A percentile compares a stretch with the other conserved stretches of the same genome.
phyloP scores from a whole-genome alignment of 1,140 invertebrate species.

The Neodiprion virginianus region DNA sequence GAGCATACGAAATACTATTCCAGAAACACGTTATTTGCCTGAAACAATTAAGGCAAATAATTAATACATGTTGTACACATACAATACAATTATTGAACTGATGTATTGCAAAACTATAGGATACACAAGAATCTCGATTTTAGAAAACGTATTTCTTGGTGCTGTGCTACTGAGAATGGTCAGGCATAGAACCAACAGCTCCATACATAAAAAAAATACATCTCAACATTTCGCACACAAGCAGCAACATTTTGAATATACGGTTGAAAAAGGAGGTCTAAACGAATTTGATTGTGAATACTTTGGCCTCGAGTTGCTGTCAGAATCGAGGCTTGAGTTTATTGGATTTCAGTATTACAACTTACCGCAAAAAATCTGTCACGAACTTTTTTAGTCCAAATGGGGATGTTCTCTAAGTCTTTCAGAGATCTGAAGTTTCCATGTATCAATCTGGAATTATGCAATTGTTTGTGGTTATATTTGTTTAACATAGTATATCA shows the following conservation, averaged over 20 bases:
- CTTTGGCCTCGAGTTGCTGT: no score
- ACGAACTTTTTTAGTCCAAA: neutral
- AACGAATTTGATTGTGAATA: no score
- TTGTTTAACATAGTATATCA: no score
- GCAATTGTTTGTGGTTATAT: neutral
- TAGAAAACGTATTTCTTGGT: no score
- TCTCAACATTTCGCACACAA: no score
- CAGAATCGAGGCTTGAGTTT: no score
- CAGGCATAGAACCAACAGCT: no score
- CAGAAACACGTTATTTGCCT: neutral
- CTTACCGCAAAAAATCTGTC: neutral
- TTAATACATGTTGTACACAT: neutral
- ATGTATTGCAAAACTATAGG: neutral
- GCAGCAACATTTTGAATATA: no score
- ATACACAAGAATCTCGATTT: no score
- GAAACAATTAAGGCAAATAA: neutral
- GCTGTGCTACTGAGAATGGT: no score
- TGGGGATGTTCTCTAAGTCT: neutral
- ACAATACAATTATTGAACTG: neutral
- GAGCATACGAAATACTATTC: neutral
- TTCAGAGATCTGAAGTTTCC: neutral
- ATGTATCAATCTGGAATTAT: neutral
- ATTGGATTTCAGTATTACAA: neutral
- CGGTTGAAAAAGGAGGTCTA: no score
- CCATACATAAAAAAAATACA: no score